Conservation (phyloP, 2,888 invertebrate species). For the Apodemia duryi region DNA sequence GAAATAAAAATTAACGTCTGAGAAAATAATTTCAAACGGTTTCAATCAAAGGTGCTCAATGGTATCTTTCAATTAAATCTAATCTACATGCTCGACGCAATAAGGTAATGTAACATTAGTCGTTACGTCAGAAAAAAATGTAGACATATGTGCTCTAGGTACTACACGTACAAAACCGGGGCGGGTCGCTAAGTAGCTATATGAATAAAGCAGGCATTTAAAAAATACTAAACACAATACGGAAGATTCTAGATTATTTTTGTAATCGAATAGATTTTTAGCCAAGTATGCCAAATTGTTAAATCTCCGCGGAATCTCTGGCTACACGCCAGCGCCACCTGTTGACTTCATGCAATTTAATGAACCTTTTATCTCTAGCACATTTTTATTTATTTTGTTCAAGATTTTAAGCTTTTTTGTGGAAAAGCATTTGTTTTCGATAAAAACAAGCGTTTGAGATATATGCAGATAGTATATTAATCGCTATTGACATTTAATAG, state of each 20-base stretch:
- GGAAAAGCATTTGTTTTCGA: background rate
- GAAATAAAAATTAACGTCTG: too few species aligned
- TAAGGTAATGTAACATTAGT: too few species aligned
- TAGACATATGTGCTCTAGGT: too few species aligned
- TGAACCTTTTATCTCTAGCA: conserved; percentile 7
- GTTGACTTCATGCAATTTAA: conserved; percentile 41
- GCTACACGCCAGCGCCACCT: conserved; percentile 55
- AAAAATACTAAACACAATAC: background rate
- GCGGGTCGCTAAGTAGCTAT: too few species aligned
- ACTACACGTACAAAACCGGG: too few species aligned
- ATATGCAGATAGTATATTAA: background rate
- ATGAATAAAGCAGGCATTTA: too few species aligned
- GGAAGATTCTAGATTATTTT: background rate
- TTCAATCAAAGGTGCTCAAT: too few species aligned
- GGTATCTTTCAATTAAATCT: too few species aligned
- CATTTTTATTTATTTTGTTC: conserved; percentile 5
- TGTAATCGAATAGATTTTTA: conserved; percentile 4
- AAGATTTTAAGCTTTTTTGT: background rate
- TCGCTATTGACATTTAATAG: too few species aligned
- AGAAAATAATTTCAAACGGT: too few species aligned
- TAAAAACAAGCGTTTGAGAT: background rate
- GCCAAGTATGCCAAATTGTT: conserved; percentile 9
- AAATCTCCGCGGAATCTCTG: conserved; percentile 31
- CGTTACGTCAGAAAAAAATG: too few species aligned
- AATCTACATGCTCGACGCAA: too few species aligned